A percentile compares a stretch with the other conserved stretches of the same genome.
phyloP scores from a whole-genome alignment of 2,888 invertebrate species.

The Thera obeliscata region DNA sequence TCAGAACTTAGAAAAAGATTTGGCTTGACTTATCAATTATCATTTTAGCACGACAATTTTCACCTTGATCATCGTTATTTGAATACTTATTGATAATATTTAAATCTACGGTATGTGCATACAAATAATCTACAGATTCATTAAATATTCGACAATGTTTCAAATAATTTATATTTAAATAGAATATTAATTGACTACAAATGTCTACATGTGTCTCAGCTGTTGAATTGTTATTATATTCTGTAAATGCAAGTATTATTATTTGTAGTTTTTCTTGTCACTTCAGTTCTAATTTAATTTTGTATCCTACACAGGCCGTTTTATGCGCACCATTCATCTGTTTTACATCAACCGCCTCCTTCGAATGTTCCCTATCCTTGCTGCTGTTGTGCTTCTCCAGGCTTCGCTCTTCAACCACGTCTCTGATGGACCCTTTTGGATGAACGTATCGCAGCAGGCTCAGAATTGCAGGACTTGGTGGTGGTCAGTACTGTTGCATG shows the following conservation, averaged over 20 bases:
- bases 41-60: not conserved
- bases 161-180: too few species aligned
- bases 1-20: not conserved
- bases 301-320: slow-evolving; percentile 48
- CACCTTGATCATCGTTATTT: not conserved
- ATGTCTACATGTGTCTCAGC: too few species aligned
- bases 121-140: not conserved
- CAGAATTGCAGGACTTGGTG: slow-evolving; percentile 70
- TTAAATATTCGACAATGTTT: too few species aligned
- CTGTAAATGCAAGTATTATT: too few species aligned
- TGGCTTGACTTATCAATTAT: not conserved
- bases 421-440: slow-evolving; percentile 69
- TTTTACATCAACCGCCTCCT: slow-evolving; percentile 61
- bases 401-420: slow-evolving; percentile 57
- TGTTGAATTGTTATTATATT: too few species aligned
- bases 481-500: slow-evolving; percentile 78
- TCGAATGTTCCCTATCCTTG: slow-evolving; percentile 63
- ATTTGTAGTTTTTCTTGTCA: too few species aligned
- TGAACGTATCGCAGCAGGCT: slow-evolving; percentile 59
- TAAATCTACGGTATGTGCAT: not conserved
- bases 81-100: not conserved
- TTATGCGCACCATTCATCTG: slow-evolving; percentile 53
- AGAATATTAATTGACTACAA: too few species aligned
- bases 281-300: not conserved
- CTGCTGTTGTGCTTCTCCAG: slow-evolving; percentile 54